Conservation (phyloP, 1,140 invertebrate species). For the Pachyrhynchus sulphureomaculatus region DNA sequence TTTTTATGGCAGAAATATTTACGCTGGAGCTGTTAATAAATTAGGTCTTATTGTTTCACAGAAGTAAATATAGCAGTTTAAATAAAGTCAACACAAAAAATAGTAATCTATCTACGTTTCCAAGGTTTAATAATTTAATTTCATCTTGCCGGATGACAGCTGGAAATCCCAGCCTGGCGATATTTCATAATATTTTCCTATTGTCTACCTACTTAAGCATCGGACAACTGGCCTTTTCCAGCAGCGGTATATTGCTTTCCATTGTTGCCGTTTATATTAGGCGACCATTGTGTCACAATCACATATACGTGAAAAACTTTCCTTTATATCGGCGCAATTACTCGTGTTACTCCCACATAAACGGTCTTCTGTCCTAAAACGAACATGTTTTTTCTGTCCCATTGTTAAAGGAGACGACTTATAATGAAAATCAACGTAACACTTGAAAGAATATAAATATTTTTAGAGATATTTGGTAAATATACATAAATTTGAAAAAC, state of each 20-base stretch:
- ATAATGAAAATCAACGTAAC: too few relatives aligned
- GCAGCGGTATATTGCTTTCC: slow-evolving; percentile 44
- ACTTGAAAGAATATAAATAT: too few relatives aligned
- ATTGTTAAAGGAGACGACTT: too few relatives aligned
- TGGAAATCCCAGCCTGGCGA: slow-evolving; percentile 19
- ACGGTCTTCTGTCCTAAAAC: not conserved
- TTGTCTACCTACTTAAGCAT: slow-evolving; percentile 40
- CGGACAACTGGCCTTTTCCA: slow-evolving; percentile 41
- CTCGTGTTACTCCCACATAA: not conserved
- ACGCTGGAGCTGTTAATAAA: too few relatives aligned
- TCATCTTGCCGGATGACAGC: slow-evolving; percentile 19
- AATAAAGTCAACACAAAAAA: too few relatives aligned
- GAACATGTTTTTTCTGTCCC: too few relatives aligned
- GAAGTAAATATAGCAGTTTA: too few relatives aligned
- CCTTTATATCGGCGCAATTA: slow-evolving; percentile 37
- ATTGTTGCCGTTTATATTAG: slow-evolving; percentile 45
- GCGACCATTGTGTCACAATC: slow-evolving; percentile 39
- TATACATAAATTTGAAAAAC: too few relatives aligned
- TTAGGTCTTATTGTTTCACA: too few relatives aligned
- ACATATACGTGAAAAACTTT: slow-evolving; percentile 42
- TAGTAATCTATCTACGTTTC: too few relatives aligned
- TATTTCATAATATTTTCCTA: slow-evolving; percentile 38
- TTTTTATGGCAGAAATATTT: too few relatives aligned
- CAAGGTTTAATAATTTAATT: slow-evolving; percentile 16
- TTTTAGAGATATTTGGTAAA: too few relatives aligned